Evolutionary conservation across 2,113 vertebrate genomes (phyloP), one percentile per base, ranked within the genome.

Genomic region (Heterochromis multidens): DNA sequence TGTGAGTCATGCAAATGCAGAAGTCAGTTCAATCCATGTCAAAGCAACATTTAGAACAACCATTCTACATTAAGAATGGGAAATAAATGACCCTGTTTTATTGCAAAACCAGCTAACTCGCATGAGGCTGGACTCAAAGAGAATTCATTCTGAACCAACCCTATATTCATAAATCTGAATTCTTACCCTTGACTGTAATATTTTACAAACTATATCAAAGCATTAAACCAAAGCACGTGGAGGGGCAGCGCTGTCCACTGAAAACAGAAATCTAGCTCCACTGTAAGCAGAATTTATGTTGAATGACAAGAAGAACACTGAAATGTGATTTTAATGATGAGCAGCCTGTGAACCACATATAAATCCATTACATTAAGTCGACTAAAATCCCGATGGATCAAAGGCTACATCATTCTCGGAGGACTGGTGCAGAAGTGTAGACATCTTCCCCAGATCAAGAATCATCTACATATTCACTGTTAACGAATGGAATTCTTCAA

Each of bases 301-400:
- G 70, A 83, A 19, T 31, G 72, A 65, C 78, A 52, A 80, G n/a
- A 1, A 49, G 21, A 56, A 74, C 1, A 27, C 12, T 65, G 58
- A 78, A 74, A 87, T 82, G 58, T 29, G 70, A 67, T 31, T 88
- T 81, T 87, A 88, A 93, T 87, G 84, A 87, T 46, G 57, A 67
- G 70, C 74, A 79, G 33, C 29, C 40, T 81, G 72, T 16, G 80
- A 67, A 23, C 29, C 81, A 60, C 77, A 86, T 90, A 83, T 43
- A 65, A 70, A 87, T 79, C 82, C 49, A 90, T 90, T 65, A 72
- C 60, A 67, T 83, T 80, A 58, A 92, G 80, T 80, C 52, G 67
- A 89, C 77, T 82, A 65, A 90, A 90, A 90, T 91, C 80, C 83
- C 67, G 57, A 79, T 25, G 83, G 89, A 95, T 94, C 87, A 92